Conservation (phyloP, 2,113 vertebrate genomes). For the Delphinus delphis region DNA sequence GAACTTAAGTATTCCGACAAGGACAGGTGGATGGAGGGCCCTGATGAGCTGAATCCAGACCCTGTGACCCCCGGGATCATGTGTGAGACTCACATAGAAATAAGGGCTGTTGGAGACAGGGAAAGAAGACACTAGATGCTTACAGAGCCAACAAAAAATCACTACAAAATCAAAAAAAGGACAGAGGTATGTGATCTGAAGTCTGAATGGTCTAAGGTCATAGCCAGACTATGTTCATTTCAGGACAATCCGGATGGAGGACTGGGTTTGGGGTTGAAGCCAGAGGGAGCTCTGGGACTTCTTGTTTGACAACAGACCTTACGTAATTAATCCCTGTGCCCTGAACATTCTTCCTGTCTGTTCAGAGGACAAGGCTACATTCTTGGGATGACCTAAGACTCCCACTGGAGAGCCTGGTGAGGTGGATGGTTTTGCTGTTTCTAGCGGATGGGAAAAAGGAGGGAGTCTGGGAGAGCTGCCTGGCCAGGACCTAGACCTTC, state of each 20-base stretch:
- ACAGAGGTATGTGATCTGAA: neutral
- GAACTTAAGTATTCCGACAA: neutral
- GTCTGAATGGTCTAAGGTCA: neutral
- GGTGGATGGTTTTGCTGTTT: neutral
- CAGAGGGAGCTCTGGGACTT: constrained; percentile 31
- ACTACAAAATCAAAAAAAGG: neutral
- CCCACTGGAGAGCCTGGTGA: neutral
- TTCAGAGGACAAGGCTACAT: constrained; percentile 3
- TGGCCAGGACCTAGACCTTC: neutral
- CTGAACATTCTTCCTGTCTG: neutral
- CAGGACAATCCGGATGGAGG: neutral
- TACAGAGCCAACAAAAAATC: neutral
- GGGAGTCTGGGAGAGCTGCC: neutral
- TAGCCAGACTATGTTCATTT: neutral
- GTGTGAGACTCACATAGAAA: neutral
- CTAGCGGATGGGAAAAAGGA: neutral
- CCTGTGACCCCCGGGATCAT: neutral
- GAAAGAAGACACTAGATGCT: neutral
- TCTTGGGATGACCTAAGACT: neutral
- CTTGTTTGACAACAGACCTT: neutral
- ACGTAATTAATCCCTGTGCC: neutral
- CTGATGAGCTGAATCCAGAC: neutral
- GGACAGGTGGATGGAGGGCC: neutral
- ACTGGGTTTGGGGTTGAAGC: neutral
- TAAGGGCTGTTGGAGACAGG: neutral